These are phyloP conservation scores for Gymnoscopelus braueri DNA, from an alignment of 2,797 vertebrate species.

Conservation along the genomic window DNA sequence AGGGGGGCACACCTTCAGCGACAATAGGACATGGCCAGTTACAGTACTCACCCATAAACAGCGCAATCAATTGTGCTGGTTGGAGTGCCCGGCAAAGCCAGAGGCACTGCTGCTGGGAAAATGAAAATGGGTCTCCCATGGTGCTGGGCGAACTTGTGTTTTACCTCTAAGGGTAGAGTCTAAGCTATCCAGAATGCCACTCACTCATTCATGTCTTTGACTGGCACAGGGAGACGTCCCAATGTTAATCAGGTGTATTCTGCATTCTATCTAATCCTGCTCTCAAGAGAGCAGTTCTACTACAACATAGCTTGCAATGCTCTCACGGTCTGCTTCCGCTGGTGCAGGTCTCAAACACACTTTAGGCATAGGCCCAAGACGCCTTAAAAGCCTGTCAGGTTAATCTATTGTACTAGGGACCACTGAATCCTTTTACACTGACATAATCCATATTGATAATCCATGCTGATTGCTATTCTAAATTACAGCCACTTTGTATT, in stretches of 20 bases:
- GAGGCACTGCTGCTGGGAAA: too few relatives aligned
- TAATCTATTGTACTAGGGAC: conserved; percentile 61
- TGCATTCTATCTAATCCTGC: conserved; percentile 66
- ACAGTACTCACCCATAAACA: too few relatives aligned
- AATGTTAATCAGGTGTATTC: conserved; percentile 55
- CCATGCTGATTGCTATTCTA: conserved; percentile 50
- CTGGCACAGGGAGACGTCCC: conserved; percentile 52
- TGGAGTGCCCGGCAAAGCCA: too few relatives aligned
- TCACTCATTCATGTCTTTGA: conserved; percentile 60
- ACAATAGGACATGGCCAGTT: too few relatives aligned
- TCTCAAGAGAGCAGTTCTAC: conserved; percentile 47
- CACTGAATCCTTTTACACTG: conserved; percentile 64
- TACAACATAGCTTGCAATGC: conserved; percentile 60
- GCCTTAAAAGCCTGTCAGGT: conserved; percentile 65
- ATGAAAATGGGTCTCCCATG: too few relatives aligned
- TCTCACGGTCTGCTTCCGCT: conserved; percentile 28
- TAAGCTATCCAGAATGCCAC: too few relatives aligned
- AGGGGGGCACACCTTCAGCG: too few relatives aligned
- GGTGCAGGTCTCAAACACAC: not conserved
- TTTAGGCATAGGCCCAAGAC: conserved; percentile 56
- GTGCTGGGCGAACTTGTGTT: too few relatives aligned
- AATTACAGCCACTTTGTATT: conserved; percentile 45
- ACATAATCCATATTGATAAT: conserved; percentile 70
- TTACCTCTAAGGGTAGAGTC: too few relatives aligned
- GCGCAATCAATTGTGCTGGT: too few relatives aligned